Conservation (phyloP, 2,888 invertebrate species). For the Synanthedon andrenaeformis region DNA sequence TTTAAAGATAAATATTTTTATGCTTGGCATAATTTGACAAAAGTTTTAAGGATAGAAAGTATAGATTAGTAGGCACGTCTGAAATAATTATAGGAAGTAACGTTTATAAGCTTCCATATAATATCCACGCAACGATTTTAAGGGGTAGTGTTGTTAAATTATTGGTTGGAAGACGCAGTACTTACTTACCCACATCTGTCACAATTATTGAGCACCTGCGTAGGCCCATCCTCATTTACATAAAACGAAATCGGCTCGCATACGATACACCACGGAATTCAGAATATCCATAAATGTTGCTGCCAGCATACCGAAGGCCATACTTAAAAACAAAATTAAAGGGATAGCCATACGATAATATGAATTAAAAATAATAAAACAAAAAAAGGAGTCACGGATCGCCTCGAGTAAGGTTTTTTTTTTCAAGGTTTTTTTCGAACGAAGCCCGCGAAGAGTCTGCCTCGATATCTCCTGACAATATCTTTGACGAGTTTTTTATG, state of each 20-base stretch:
- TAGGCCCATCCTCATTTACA: slow-evolving; percentile 44
- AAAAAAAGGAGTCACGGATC: slow-evolving; percentile 70
- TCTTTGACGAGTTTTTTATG: slow-evolving; percentile 70
- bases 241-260: slow-evolving; percentile 56
- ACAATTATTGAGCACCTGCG: slow-evolving; percentile 47
- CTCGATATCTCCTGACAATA: slow-evolving; percentile 64
- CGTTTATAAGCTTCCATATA: background rate
- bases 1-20: no score
- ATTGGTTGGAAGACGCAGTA: background rate
- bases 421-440: slow-evolving; percentile 47
- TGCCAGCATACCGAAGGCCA: slow-evolving; percentile 66
- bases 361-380: slow-evolving; percentile 71
- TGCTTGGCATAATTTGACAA: no score
- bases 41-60: no score
- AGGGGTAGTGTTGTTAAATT: background rate
- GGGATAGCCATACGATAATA: slow-evolving; percentile 70
- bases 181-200: slow-evolving; percentile 37
- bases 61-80: no score
- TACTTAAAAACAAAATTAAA: slow-evolving; percentile 72
- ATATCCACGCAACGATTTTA: background rate
- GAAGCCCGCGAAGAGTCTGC: slow-evolving; percentile 60
- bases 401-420: slow-evolving; percentile 58
- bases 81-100: no score
- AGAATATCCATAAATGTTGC: slow-evolving; percentile 67
- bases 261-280: slow-evolving; percentile 61